Evolutionary conservation across 2,888 invertebrate species (phyloP).

Genomic region (Thymelicus lineola): DNA sequence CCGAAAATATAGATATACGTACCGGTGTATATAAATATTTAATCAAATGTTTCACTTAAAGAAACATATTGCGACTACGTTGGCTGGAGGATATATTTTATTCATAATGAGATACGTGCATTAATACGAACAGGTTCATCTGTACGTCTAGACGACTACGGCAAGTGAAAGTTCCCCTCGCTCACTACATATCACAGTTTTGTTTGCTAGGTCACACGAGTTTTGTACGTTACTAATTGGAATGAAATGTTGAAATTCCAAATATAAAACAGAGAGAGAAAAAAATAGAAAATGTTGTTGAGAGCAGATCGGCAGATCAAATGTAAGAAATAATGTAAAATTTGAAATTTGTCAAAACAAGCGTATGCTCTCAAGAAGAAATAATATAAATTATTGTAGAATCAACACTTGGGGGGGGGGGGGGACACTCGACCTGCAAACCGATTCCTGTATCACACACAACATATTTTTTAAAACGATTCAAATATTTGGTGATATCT

Average conservation of each 20-base stretch:
- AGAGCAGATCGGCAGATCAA: too few relatives aligned
- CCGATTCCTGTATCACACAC: too few relatives aligned
- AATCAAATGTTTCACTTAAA: neutral
- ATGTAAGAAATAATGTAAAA: too few relatives aligned
- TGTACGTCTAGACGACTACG: constrained; percentile 31
- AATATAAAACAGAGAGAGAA: neutral
- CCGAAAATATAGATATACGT: neutral
- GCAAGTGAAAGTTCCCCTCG: constrained; percentile 34
- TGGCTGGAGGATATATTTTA: constrained; percentile 7
- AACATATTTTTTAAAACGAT: too few relatives aligned
- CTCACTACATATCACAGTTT: constrained; percentile 32
- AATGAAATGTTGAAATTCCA: neutral
- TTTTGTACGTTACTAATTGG: neutral
- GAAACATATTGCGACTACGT: neutral
- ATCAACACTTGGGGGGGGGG: too few relatives aligned
- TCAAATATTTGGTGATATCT: too few relatives aligned
- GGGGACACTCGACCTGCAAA: too few relatives aligned
- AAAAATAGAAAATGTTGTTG: too few relatives aligned
- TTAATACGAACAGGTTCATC: constrained; percentile 34
- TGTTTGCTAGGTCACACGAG: constrained; percentile 25
- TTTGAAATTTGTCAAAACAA: too few relatives aligned
- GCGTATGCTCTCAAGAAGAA: too few relatives aligned
- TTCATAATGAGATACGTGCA: constrained; percentile 29
- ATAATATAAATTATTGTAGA: too few relatives aligned
- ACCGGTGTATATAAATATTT: constrained; percentile 4